phyloP scores from a whole-genome alignment of 2,888 invertebrate species.

The Philaethria dido region DNA sequence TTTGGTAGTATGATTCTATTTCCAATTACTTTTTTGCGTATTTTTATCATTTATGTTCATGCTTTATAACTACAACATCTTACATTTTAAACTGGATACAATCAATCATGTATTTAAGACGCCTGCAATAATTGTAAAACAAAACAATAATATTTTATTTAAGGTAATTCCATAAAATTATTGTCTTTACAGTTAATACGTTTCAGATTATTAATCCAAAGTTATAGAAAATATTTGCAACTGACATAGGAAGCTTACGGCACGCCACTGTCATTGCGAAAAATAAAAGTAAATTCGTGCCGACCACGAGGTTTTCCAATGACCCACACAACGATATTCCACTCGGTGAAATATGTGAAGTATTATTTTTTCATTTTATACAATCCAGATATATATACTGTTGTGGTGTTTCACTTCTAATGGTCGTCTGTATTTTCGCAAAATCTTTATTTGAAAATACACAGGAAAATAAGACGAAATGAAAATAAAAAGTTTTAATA shows the following conservation, averaged over 20 bases:
- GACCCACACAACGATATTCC: conserved; percentile 30
- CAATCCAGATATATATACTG: conserved; percentile 8
- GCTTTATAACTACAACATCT: too few relatives aligned
- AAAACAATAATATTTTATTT: neutral
- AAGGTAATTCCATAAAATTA: neutral
- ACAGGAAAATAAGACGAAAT: neutral
- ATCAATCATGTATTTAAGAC: too few relatives aligned
- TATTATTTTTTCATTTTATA: conserved; percentile 23
- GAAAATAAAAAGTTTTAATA: conserved; percentile 20
- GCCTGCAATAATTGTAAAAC: too few relatives aligned
- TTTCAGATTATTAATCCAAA: conserved; percentile 25
- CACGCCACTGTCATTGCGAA: conserved; percentile 27
- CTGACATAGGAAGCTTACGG: conserved; percentile 29
- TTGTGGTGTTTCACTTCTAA: conserved; percentile 17
- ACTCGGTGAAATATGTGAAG: conserved; percentile 24
- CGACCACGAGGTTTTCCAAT: conserved; percentile 35
- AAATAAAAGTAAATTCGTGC: conserved; percentile 28
- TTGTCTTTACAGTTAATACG: conserved; percentile 14
- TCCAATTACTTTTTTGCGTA: too few relatives aligned
- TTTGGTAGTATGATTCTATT: too few relatives aligned
- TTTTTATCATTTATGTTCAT: too few relatives aligned
- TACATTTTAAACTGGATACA: too few relatives aligned
- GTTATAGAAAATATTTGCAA: conserved; percentile 28
- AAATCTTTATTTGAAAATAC: neutral
- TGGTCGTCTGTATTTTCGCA: neutral